These are phyloP conservation scores for Hapalemur alaotrensis DNA, from an alignment of 2,797 vertebrate species.

Conservation along the genomic window DNA sequence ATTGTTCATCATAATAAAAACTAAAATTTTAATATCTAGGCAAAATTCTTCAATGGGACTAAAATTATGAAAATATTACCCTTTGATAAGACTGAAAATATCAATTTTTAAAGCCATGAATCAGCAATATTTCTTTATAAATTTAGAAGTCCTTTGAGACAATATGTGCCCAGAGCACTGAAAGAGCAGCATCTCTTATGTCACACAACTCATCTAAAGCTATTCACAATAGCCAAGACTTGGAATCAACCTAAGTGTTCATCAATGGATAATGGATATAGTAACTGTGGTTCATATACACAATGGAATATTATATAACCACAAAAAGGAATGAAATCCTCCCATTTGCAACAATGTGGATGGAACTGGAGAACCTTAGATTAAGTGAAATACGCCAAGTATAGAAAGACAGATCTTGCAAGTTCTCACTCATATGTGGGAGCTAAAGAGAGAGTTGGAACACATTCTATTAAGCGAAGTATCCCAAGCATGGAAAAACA, in stretches of 20 bases:
- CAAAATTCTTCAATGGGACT: background rate
- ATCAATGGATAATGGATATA: background rate
- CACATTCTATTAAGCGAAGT: too few species aligned
- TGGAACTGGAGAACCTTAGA: background rate
- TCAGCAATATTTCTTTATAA: background rate
- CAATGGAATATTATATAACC: background rate
- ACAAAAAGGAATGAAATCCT: background rate
- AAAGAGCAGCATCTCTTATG: background rate
- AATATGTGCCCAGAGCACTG: background rate
- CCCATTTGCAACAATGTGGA: background rate
- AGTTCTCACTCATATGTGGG: background rate
- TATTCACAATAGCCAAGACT: background rate
- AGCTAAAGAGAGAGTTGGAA: background rate
- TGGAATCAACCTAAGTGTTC: background rate
- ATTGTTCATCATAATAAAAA: background rate
- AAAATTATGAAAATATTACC: background rate
- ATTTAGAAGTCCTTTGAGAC: background rate
- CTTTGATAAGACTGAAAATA: background rate
- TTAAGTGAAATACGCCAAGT: background rate
- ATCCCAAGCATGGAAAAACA: too few species aligned
- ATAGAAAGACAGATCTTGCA: background rate
- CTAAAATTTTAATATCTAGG: background rate
- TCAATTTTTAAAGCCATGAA: background rate
- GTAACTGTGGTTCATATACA: background rate
- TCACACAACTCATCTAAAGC: background rate